Percentiles rank a stretch among this genome's conserved stretches.
phyloP scores from a whole-genome alignment of 2,113 vertebrate genomes.

The Zosterops borbonicus region DNA sequence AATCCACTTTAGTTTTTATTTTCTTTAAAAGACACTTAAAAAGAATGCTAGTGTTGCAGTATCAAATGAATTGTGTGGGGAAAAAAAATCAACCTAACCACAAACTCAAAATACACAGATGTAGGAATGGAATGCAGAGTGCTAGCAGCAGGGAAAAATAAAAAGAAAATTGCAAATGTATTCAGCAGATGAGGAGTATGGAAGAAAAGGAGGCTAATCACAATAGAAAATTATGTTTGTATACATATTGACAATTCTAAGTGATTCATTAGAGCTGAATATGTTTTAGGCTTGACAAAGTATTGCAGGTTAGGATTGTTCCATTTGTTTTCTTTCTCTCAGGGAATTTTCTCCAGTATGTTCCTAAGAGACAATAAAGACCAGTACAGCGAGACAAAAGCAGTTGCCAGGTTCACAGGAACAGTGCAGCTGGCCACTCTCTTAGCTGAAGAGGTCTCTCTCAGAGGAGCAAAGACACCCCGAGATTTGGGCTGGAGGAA shows the following conservation, averaged over 20 bases:
- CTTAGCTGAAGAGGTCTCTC: not conserved
- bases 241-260: slow-evolving; percentile 1
- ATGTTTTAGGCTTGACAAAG: slow-evolving; percentile 3
- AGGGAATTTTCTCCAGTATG: not conserved
- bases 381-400: not conserved
- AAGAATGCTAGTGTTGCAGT: not conserved
- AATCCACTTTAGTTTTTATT: not conserved
- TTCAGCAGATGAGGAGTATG: not conserved
- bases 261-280: not conserved
- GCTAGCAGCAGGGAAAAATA: not conserved
- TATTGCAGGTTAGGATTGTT: not conserved
- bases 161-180: not conserved
- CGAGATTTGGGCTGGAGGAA: too few relatives aligned
- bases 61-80: not conserved
- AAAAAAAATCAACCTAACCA: not conserved
- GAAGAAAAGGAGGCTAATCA: not conserved
- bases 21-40: not conserved
- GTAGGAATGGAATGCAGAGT: not conserved
- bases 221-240: not conserved
- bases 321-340: not conserved
- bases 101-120: not conserved
- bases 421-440: not conserved
- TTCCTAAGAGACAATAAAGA: not conserved
- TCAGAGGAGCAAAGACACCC: fast-evolving
- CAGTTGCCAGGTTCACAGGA: not conserved